Conservation (phyloP, 2,888 invertebrate genomes). For the Portevinia maculata region DNA sequence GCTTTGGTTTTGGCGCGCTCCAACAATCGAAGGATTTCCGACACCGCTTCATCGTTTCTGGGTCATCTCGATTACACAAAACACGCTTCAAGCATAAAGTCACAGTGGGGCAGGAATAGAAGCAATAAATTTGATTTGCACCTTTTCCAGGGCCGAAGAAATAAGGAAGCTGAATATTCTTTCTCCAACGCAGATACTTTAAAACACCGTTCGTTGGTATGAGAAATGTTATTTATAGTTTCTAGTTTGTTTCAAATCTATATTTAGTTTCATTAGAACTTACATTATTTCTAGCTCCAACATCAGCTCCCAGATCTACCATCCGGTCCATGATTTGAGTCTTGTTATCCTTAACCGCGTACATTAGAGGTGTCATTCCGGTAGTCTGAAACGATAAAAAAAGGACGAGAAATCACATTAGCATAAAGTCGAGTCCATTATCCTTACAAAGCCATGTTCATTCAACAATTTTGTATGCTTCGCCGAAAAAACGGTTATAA, state of each 20-base stretch:
- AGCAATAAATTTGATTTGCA: conserved; percentile 48
- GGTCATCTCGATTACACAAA: conserved; percentile 70
- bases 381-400: conserved; percentile 87
- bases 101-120: conserved; percentile 28
- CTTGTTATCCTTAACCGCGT: conserved; percentile 97
- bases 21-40: conserved; percentile 68
- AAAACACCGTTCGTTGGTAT: conserved; percentile 21
- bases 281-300: conserved; percentile 95
- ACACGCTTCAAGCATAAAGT: conserved; percentile 54
- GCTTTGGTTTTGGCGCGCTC: conserved; percentile 67
- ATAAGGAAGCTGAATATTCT: conserved; percentile 30
- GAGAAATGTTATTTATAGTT: conserved; percentile 59
- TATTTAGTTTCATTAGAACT: conserved; percentile 82
- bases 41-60: conserved; percentile 66
- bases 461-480: conserved; percentile 66
- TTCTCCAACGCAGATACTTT: conserved; percentile 3
- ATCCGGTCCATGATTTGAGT: conserved; percentile 95
- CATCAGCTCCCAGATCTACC: conserved; percentile 95
- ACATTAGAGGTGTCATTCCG: conserved; percentile 98
- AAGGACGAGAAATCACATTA: conserved; percentile 3
- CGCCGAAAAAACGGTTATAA: conserved; percentile 1
- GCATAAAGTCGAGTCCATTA: conserved; percentile 16
- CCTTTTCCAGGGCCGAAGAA: conserved; percentile 36
- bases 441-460: conserved; percentile 46
- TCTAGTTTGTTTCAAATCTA: conserved; percentile 29